These are phyloP conservation scores for Dendroctonus ponderosae DNA, from an alignment of 1,140 invertebrate genomes.

Conservation along the genomic window DNA sequence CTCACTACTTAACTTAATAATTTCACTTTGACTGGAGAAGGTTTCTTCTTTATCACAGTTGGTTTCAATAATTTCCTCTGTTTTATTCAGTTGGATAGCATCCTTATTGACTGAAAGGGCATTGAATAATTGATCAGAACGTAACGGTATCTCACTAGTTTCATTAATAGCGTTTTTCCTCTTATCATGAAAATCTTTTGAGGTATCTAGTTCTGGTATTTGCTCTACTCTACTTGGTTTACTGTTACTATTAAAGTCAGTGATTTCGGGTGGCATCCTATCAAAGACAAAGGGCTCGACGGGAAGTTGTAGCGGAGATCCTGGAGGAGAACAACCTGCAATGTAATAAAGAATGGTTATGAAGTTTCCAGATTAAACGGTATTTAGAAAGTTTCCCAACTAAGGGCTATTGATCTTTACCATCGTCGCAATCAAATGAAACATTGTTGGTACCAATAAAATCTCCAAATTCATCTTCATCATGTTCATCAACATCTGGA, in stretches of 20 bases:
- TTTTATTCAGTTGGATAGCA: neutral
- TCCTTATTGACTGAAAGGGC: too few species aligned
- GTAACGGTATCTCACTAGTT: too few species aligned
- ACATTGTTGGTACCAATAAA: constrained; percentile 55
- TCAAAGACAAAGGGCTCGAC: constrained; percentile 34
- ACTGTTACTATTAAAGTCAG: constrained; percentile 38
- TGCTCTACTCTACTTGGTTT: constrained; percentile 27
- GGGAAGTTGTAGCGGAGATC: constrained; percentile 51
- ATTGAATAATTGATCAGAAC: too few species aligned
- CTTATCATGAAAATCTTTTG: constrained; percentile 43
- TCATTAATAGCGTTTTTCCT: constrained; percentile 32
- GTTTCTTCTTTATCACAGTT: constrained; percentile 30
- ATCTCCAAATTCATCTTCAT: constrained; percentile 64
- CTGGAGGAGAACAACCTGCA: constrained; percentile 54
- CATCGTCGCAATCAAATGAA: constrained; percentile 44
- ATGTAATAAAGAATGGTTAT: constrained; percentile 6
- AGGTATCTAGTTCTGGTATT: constrained; percentile 22
- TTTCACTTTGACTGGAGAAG: constrained; percentile 11
- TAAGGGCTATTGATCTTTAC: constrained; percentile 28
- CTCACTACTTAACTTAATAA: constrained; percentile 14
- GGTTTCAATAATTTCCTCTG: constrained; percentile 20
- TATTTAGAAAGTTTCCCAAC: neutral
- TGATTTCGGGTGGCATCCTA: constrained; percentile 8
- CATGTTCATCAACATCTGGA: constrained; percentile 59
- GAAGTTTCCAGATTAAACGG: neutral